A percentile compares a stretch with the other conserved stretches of the same genome.
Evolutionary conservation across 2,113 vertebrate species (phyloP).

Genomic region (Cariama cristata): DNA sequence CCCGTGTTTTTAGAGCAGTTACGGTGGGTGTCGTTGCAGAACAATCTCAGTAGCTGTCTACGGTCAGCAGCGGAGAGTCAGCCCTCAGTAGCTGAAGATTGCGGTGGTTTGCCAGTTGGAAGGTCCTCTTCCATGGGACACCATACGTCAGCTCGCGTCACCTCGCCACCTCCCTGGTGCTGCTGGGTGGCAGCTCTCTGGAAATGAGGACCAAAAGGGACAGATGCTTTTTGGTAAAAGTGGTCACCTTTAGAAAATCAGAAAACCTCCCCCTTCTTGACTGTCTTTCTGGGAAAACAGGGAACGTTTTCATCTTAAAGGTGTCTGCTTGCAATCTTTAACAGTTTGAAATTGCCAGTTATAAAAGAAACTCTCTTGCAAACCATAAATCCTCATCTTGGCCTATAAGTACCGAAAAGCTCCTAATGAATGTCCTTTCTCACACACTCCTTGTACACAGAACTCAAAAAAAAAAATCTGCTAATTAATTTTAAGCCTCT

Average conservation of each 20-base stretch:
- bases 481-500: conserved; percentile 77
- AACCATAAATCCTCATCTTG: neutral
- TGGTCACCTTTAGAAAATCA: neutral
- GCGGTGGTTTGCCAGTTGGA: neutral
- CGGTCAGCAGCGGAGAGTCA: neutral
- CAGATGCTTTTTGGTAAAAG: neutral
- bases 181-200: neutral
- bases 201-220: neutral
- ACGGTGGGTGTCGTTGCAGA: neutral
- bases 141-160: neutral
- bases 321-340: neutral
- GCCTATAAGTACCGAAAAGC: conserved; percentile 4
- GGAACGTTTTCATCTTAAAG: neutral
- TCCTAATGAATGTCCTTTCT: conserved; percentile 38
- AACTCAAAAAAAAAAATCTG: conserved; percentile 33
- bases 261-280: neutral
- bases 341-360: neutral
- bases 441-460: neutral
- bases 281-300: neutral
- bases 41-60: neutral
- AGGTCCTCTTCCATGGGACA: neutral
- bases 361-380: neutral
- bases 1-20: neutral
- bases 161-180: neutral
- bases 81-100: neutral